phyloP scores from a whole-genome alignment of 2,113 vertebrate genomes.

The Calidris pygmaea region DNA sequence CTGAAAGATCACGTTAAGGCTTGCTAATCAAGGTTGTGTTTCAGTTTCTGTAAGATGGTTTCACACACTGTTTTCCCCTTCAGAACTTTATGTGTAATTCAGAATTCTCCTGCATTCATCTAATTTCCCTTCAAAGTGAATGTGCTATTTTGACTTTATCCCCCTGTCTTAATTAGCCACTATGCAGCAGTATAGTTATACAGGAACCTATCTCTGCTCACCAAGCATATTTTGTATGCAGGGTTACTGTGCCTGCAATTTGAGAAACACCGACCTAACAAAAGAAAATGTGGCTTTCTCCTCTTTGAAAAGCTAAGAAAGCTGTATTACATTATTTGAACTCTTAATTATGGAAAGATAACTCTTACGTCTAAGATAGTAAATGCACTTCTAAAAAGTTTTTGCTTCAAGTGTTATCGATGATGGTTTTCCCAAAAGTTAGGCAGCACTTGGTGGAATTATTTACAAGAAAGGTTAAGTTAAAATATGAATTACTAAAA shows the following conservation, averaged over 20 bases:
- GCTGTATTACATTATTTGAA: neutral
- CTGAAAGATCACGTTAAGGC: neutral
- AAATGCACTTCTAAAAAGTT: no score
- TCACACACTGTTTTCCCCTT: neutral
- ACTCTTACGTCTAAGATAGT: neutral
- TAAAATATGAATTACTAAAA: neutral
- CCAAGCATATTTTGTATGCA: neutral
- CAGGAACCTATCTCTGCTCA: neutral
- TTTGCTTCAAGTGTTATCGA: neutral
- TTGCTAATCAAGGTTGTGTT: neutral
- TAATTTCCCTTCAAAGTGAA: neutral
- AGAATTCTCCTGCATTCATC: neutral
- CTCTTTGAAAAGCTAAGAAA: neutral
- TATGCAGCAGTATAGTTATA: neutral
- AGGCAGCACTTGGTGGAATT: neutral
- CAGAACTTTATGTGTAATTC: neutral
- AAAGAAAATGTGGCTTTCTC: neutral
- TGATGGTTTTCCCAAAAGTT: neutral
- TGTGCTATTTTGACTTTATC: neutral
- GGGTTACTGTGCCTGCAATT: neutral
- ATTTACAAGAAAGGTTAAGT: neutral
- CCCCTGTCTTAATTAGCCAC: neutral
- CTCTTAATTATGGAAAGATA: neutral
- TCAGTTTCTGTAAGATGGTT: neutral
- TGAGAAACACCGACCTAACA: neutral